These are phyloP conservation scores for Hemistola chrysoprasaria DNA, from an alignment of 2,888 invertebrate species.

Conservation along the genomic window DNA sequence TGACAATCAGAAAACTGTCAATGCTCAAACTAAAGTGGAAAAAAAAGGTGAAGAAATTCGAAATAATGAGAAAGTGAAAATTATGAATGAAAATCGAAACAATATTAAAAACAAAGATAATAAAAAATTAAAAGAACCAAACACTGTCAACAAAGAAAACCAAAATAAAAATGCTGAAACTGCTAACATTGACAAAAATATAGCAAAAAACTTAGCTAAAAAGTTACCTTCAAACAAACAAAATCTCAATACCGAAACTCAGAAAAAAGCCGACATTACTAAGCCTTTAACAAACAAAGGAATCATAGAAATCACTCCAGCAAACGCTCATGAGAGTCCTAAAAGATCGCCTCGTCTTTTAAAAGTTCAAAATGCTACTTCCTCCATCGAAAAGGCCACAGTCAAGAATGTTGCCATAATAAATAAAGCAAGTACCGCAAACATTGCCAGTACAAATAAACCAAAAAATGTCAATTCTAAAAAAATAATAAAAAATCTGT, in stretches of 20 bases:
- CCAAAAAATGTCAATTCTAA: not conserved
- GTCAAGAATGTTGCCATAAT: constrained; percentile 6
- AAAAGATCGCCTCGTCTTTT: no score
- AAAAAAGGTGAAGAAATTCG: constrained; percentile 4
- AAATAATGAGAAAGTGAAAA: constrained; percentile 13
- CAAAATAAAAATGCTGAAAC: constrained; percentile 1
- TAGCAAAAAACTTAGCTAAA: not conserved
- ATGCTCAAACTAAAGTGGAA: not conserved
- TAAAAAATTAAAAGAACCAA: not conserved
- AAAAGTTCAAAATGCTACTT: no score
- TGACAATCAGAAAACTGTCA: constrained; percentile 4
- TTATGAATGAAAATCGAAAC: constrained; percentile 9
- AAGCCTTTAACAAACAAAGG: constrained; percentile 1
- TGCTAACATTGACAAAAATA: not conserved
- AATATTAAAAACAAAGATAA: constrained; percentile 6
- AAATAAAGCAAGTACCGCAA: constrained; percentile 3
- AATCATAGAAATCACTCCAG: no score
- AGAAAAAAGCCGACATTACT: not conserved
- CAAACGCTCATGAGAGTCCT: no score
- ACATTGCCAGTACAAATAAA: not conserved
- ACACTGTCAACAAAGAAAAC: constrained; percentile 3
- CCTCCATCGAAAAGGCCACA: not conserved
- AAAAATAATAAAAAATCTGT: constrained; percentile 2
- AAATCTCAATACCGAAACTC: no score
- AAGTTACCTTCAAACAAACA: no score